A percentile compares a stretch with the other conserved stretches of the same genome.
These are phyloP conservation scores for Sapajus apella DNA, from an alignment of 2,113 vertebrate genomes.

Conservation along the genomic window DNA sequence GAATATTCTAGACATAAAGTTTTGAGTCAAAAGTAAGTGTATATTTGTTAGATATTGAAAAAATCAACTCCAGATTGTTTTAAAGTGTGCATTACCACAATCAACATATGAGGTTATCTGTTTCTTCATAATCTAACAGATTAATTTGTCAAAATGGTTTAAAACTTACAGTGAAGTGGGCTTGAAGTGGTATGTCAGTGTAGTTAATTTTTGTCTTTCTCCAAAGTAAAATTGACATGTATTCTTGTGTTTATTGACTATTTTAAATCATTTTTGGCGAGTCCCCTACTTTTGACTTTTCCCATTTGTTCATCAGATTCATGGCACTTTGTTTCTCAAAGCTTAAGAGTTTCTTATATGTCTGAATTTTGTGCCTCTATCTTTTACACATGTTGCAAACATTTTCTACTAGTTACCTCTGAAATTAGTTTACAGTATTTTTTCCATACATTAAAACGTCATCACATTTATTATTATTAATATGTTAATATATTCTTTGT, in stretches of 20 bases:
- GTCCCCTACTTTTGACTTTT: background rate
- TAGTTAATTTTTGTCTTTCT: background rate
- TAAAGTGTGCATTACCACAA: background rate
- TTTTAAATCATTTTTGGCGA: background rate
- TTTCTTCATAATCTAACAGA: background rate
- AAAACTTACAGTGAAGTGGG: background rate
- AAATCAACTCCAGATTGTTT: background rate
- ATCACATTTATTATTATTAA: background rate
- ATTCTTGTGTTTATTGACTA: background rate
- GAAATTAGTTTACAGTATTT: background rate
- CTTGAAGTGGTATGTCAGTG: background rate
- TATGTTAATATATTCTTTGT: too few relatives aligned
- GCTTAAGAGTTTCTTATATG: too few relatives aligned
- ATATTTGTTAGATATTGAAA: background rate
- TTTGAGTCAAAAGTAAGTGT: background rate
- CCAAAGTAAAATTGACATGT: background rate
- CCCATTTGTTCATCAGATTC: background rate
- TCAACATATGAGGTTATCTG: background rate
- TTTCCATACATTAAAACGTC: background rate
- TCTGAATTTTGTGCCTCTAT: background rate
- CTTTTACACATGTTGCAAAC: background rate
- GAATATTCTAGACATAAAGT: background rate
- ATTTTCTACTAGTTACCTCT: background rate
- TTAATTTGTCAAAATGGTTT: background rate
- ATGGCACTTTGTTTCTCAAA: background rate